A percentile compares a stretch with the other conserved stretches of the same genome.
These are phyloP conservation scores for Leptinotarsa undecemlineata DNA, from an alignment of 1,140 invertebrate species.

Conservation along the genomic window DNA sequence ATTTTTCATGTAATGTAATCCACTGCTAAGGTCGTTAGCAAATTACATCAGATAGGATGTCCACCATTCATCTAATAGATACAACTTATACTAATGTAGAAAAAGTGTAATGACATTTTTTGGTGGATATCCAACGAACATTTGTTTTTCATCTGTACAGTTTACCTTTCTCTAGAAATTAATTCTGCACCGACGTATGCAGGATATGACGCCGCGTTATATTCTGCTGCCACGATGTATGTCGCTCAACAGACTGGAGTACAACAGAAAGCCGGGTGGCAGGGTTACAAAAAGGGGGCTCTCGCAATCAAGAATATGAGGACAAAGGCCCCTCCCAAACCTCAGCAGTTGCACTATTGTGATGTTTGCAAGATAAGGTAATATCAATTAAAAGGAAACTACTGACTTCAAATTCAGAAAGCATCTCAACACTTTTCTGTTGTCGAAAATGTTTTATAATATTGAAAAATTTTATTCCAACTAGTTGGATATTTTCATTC, in stretches of 20 bases:
- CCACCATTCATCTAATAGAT: no score
- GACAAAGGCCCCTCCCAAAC: slow-evolving; percentile 81
- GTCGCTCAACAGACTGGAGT: slow-evolving; percentile 72
- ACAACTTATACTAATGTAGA: no score
- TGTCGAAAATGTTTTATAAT: no score
- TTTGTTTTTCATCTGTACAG: slow-evolving; percentile 21
- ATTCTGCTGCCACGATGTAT: slow-evolving; percentile 91
- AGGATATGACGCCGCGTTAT: slow-evolving; percentile 89
- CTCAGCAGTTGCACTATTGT: slow-evolving; percentile 91
- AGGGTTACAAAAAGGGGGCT: slow-evolving; percentile 73
- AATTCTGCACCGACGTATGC: slow-evolving; percentile 71
- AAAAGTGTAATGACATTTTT: no score
- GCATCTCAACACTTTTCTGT: no score
- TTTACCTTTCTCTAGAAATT: slow-evolving; percentile 50
- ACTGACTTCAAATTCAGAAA: no score
- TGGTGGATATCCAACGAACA: not conserved
- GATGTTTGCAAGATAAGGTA: slow-evolving; percentile 97
- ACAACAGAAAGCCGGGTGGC: slow-evolving; percentile 66
- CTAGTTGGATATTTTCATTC: no score
- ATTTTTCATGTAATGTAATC: no score
- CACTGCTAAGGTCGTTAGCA: no score
- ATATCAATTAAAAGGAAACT: not conserved
- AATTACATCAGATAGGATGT: no score
- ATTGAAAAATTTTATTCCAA: no score
- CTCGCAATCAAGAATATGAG: slow-evolving; percentile 67